These are phyloP conservation scores for Crematogaster levior DNA, from an alignment of 2,888 invertebrate species.

Conservation along the genomic window DNA sequence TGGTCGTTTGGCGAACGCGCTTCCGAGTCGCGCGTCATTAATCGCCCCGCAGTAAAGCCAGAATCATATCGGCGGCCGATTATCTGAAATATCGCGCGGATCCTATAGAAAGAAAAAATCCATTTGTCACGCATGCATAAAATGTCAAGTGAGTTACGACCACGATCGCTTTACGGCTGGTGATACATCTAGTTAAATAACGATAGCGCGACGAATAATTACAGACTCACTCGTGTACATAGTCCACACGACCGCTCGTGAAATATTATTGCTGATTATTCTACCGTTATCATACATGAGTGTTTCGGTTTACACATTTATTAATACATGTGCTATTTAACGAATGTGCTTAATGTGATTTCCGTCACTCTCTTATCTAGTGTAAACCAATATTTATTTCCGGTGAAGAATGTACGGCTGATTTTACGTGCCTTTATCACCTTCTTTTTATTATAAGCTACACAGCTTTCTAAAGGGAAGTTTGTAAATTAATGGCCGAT, in stretches of 20 bases:
- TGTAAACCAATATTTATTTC: background rate
- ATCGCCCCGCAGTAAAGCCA: conserved; percentile 44
- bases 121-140: conserved; percentile 46
- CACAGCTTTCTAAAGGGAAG: background rate
- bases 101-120: conserved; percentile 27
- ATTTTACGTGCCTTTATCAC: background rate
- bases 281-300: conserved; percentile 26
- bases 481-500: conserved; percentile 1
- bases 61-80: conserved; percentile 47
- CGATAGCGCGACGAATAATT: conserved; percentile 54
- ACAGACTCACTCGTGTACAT: conserved; percentile 25
- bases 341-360: background rate
- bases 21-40: conserved; percentile 51
- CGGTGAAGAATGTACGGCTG: background rate
- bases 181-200: conserved; percentile 52
- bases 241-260: conserved; percentile 8
- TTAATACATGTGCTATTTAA: background rate
- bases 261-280: conserved; percentile 53
- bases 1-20: conserved; percentile 28
- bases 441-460: background rate
- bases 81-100: conserved; percentile 42
- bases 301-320: conserved; percentile 1
- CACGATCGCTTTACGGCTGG: conserved; percentile 43
- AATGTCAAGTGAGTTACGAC: conserved; percentile 48
- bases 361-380: conserved; percentile 1